A percentile compares a stretch with the other conserved stretches of the same genome.
Evolutionary conservation across 2,888 invertebrate genomes (phyloP).

Genomic region (Chymomyza procnemis): DNA sequence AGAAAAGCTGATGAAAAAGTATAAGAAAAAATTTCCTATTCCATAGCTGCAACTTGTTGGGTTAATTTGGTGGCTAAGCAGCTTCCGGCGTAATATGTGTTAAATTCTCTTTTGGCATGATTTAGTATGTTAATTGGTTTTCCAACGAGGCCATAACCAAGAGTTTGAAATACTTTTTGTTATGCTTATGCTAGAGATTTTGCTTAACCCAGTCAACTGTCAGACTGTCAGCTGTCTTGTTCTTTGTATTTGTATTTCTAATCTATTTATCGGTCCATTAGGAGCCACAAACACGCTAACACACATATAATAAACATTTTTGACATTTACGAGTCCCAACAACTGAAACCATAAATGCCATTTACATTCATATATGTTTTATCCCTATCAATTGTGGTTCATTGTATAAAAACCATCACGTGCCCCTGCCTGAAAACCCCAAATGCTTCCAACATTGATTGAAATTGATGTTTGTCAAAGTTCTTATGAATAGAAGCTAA

Average conservation of each 20-base stretch:
- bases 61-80: conserved; percentile 20
- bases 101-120: conserved; percentile 5
- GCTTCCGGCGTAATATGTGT: conserved; percentile 31
- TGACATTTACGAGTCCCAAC: conserved; percentile 32
- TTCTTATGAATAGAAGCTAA: neutral
- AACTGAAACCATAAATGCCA: conserved; percentile 26
- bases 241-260: neutral
- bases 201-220: neutral
- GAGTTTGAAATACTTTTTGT: neutral
- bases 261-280: neutral
- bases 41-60: neutral
- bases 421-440: neutral
- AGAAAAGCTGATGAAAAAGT: neutral
- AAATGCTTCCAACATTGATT: conserved; percentile 32
- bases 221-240: neutral
- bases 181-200: too few relatives aligned
- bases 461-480: conserved; percentile 13
- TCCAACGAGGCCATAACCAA: neutral
- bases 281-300: neutral
- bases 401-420: conserved; percentile 10
- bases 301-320: conserved; percentile 18
- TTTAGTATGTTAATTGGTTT: conserved; percentile 41
- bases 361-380: conserved; percentile 16
- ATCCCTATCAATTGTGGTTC: conserved; percentile 27
- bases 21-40: neutral